Conservation (phyloP, 2,797 vertebrate genomes). For the Phoeniculus purpureus region DNA sequence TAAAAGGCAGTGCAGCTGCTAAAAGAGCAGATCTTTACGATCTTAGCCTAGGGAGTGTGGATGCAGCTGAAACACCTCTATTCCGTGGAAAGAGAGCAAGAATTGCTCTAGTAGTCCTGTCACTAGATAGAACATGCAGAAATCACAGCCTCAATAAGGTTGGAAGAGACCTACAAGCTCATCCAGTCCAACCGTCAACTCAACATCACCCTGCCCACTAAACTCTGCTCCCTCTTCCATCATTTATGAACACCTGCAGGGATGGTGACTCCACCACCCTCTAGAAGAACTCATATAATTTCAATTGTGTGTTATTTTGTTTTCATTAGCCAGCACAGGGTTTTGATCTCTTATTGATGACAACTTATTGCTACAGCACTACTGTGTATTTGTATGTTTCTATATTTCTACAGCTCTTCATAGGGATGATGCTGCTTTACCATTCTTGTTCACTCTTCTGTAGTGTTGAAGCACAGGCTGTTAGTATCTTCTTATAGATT, state of each 20-base stretch:
- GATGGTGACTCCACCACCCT: no score
- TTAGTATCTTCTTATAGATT: slow-evolving; percentile 25
- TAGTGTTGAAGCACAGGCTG: not conserved
- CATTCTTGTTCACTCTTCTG: not conserved
- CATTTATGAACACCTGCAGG: no score
- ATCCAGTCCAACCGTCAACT: no score
- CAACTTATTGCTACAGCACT: accelerated
- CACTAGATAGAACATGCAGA: not conserved
- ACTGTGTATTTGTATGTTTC: no score
- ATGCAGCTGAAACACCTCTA: not conserved
- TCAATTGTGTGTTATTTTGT: not conserved
- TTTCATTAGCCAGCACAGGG: not conserved
- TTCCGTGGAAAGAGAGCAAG: not conserved
- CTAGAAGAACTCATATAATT: not conserved
- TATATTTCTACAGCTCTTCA: not conserved
- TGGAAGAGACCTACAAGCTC: no score
- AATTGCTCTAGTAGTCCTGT: not conserved
- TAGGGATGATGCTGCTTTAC: not conserved
- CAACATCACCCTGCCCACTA: no score
- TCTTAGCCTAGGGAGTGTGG: not conserved
- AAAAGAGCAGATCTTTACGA: accelerated
- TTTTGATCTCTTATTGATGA: not conserved
- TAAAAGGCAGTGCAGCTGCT: not conserved
- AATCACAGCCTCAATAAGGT: not conserved
- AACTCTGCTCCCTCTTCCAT: no score